Evolutionary conservation across 2,113 vertebrate species (phyloP).

Genomic region (Porphyrio hochstetteri): DNA sequence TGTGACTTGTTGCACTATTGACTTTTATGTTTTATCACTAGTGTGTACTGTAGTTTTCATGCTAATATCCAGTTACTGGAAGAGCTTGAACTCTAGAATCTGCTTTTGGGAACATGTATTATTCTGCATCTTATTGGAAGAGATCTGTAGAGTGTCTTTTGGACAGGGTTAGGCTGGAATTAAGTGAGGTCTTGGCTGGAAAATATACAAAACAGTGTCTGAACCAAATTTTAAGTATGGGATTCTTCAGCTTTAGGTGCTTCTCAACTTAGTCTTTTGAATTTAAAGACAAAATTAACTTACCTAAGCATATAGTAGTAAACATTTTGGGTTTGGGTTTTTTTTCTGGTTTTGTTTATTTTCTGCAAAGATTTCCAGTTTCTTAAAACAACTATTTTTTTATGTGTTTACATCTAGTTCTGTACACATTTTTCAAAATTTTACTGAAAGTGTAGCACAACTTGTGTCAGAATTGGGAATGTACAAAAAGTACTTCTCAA

Average conservation of each 20-base stretch:
- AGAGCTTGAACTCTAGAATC: not conserved
- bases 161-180: not conserved
- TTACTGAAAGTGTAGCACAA: not conserved
- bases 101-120: not conserved
- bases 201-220: not conserved
- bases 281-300: not conserved
- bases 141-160: not conserved
- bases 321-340: rapidly evolving
- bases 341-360: not conserved
- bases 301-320: not conserved
- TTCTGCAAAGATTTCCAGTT: not conserved
- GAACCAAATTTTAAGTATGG: not conserved
- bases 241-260: not conserved
- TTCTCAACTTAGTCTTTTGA: not conserved
- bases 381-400: not conserved
- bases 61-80: not conserved
- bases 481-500: not conserved
- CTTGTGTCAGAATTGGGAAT: not conserved
- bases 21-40: not conserved
- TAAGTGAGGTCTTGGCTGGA: not conserved
- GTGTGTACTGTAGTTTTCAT: not conserved
- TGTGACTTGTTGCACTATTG: not conserved
- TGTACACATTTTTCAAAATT: not conserved
- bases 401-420: not conserved
- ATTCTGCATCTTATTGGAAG: not conserved